Evolutionary conservation across 2,113 vertebrate species (phyloP).

Genomic region (Pycnonotus jocosus): DNA sequence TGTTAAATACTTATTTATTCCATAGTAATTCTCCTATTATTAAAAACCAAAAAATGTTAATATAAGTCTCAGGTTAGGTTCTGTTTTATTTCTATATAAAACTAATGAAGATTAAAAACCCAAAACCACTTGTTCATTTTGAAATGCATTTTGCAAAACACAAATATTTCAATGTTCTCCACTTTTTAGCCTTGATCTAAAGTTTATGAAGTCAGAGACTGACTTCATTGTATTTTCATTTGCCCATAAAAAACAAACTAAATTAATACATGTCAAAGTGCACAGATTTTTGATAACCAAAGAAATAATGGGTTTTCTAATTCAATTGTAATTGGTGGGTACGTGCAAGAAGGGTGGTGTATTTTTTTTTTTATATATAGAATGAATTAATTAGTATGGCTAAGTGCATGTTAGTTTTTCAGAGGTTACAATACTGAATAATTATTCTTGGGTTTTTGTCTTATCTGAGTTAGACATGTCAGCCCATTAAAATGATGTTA

Average conservation of each 20-base stretch:
- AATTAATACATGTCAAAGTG: neutral
- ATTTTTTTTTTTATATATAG: neutral
- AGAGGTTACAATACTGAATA: neutral
- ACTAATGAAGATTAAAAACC: neutral
- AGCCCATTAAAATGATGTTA: neutral
- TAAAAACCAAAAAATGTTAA: neutral
- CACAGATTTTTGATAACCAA: neutral
- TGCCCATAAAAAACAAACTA: neutral
- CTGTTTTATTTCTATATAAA: neutral
- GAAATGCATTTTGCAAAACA: neutral
- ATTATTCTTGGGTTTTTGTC: neutral
- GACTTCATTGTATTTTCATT: neutral
- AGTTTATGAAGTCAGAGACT: neutral
- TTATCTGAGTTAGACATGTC: neutral
- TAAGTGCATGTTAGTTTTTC: slow-evolving; percentile 1
- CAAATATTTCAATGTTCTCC: neutral
- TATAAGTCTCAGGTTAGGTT: neutral
- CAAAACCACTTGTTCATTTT: neutral
- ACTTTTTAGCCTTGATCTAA: neutral
- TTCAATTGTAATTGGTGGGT: neutral
- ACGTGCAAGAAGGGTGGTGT: neutral
- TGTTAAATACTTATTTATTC: neutral
- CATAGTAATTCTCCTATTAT: neutral
- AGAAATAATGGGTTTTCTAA: neutral
- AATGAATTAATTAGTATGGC: neutral